phyloP scores from a whole-genome alignment of 2,888 invertebrate species.

The Linhomoeus sp. region DNA sequence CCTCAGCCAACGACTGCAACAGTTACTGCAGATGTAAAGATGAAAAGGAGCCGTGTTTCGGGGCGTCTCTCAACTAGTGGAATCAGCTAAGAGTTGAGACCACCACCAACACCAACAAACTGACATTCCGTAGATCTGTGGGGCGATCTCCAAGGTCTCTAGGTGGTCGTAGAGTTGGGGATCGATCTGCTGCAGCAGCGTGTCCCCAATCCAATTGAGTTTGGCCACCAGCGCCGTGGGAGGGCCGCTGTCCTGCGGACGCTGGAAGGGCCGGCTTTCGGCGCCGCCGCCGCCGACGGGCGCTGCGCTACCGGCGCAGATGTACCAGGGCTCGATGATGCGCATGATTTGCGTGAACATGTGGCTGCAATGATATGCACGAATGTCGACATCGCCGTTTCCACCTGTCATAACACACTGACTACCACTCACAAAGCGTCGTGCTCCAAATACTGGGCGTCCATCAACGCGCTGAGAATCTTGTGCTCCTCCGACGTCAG shows the following conservation, averaged over 20 bases:
- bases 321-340: conserved; percentile 33
- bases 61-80: too few species aligned
- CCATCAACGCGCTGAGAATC: conserved; percentile 43
- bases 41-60: not conserved
- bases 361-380: conserved; percentile 22
- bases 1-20: conserved; percentile 54
- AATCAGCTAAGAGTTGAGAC: too few species aligned
- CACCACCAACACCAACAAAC: not conserved
- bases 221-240: conserved; percentile 31
- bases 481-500: conserved; percentile 10
- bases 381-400: not conserved
- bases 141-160: conserved; percentile 50
- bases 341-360: conserved; percentile 35
- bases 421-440: conserved; percentile 50
- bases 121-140: conserved; percentile 64
- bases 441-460: conserved; percentile 49
- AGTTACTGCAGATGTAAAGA: conserved; percentile 2
- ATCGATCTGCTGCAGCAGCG: conserved; percentile 44
- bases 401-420: not conserved
- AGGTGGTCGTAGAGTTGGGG: conserved; percentile 45
- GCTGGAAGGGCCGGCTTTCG: conserved; percentile 26
- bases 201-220: conserved; percentile 37
- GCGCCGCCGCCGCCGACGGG: not conserved
- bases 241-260: conserved; percentile 29
- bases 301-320: not conserved